Percentiles rank a stretch among this genome's conserved stretches.
Conservation (phyloP, 2,113 vertebrate genomes). For the Naja naja region DNA sequence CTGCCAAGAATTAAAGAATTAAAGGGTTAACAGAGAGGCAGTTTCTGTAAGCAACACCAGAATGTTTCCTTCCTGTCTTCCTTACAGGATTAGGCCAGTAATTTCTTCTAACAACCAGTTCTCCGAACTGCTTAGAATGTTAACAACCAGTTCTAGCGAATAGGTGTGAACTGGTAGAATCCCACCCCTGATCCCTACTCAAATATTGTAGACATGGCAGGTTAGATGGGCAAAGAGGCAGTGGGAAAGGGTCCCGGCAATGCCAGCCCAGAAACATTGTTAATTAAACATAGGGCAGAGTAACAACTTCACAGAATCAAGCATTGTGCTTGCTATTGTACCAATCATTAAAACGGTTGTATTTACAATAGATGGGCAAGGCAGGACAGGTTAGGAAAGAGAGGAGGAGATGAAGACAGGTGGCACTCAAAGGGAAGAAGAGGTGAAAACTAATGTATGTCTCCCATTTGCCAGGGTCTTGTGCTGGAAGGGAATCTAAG, state of each 20-base stretch:
- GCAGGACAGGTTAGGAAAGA: neutral
- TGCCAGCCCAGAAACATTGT: neutral
- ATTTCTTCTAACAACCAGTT: too few species aligned
- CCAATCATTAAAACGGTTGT: neutral
- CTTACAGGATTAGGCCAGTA: too few species aligned
- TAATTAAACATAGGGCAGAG: neutral
- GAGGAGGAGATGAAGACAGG: neutral
- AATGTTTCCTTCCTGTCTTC: too few species aligned
- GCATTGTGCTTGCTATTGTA: neutral
- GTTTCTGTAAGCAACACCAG: too few species aligned
- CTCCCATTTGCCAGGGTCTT: conserved; percentile 76
- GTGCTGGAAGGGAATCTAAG: conserved; percentile 94
- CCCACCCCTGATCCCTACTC: neutral
- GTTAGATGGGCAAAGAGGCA: neutral
- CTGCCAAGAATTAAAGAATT: too few species aligned
- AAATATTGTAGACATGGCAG: neutral
- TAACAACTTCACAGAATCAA: neutral
- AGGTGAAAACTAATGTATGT: conserved; percentile 25
- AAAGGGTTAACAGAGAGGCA: too few species aligned
- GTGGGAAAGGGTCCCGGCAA: neutral
- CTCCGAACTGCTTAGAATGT: too few species aligned
- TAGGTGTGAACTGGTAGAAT: too few species aligned
- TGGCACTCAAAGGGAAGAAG: neutral
- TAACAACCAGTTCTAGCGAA: too few species aligned
- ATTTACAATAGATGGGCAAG: neutral